Base-by-base conservation (phyloP, 2,888 invertebrate species). In the Bellardia bayeri region DNA sequence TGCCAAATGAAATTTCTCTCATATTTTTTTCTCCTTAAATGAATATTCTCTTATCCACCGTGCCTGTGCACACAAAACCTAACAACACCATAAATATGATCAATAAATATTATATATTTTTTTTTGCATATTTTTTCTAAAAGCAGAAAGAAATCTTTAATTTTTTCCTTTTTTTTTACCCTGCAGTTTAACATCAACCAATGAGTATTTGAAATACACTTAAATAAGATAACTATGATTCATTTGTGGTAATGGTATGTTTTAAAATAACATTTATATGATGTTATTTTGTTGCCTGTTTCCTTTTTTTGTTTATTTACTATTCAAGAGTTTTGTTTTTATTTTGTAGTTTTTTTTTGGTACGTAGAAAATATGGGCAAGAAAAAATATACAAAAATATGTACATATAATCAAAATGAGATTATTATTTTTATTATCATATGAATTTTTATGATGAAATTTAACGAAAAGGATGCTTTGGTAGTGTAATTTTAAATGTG, bases 181-280 rank as follows among this genome's bases (percentile, higher is more conserved):
- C 13, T 13, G 23, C 45, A 23, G 45, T 37, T 56, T 78, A 66
- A 1, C 23, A 40, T 56, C 23, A 16, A 56, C 9, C 23, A 56
- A 56, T 8, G 8, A 37, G 16, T 51, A 49, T 58, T 30, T 9
- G 40, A 42, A 63, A 69, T 63, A 40, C 37, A 63, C 23, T 66
- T 54, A 54, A 78, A 78, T 30, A 40, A n/a, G 42, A 56, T 14
- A 42, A 66, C 42, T 23, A 40, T 30, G 37, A 72, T 11, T 79
- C 61, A 68, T 79, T 84, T 84, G 66, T 45, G 84, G 79, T 68
- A 74, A 74, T 79, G 68, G 45, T 58, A 75, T 61, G 42, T 80
- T 80, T 74, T 80, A 75, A 80, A 85, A 75, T 61, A 72, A 68
- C 51, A 76, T 61, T 82, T 58, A 76, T 68, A 61, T 51, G 56